A percentile compares a stretch with the other conserved stretches of the same genome.
Evolutionary conservation across 2,888 invertebrate genomes (phyloP).

Genomic region (Darwinula stevensoni): DNA sequence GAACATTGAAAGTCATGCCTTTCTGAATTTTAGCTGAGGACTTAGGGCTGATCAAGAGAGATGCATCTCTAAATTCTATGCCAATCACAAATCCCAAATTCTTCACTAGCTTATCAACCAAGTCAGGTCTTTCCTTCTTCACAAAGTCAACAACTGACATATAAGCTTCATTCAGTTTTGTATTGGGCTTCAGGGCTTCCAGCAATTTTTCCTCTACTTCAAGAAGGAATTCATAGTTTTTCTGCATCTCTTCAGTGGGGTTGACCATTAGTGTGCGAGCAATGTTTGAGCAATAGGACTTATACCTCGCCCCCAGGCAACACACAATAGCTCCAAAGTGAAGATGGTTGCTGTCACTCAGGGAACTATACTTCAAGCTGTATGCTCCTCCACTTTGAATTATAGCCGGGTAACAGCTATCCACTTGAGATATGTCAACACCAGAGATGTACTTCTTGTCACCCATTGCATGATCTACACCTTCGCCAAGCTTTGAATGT

Average conservation of each 20-base stretch:
- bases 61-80: slow-evolving; percentile 87
- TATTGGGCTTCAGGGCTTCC: slow-evolving; percentile 47
- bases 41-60: slow-evolving; percentile 70
- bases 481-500: slow-evolving; percentile 77
- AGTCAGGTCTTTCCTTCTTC: slow-evolving; percentile 51
- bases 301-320: slow-evolving; percentile 75
- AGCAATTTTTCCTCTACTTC: slow-evolving; percentile 68
- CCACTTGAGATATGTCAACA: slow-evolving; percentile 59
- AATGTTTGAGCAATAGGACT: slow-evolving; percentile 92
- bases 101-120: slow-evolving; percentile 70
- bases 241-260: slow-evolving; percentile 41
- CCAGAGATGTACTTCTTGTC: slow-evolving; percentile 84
- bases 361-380: slow-evolving; percentile 81
- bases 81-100: slow-evolving; percentile 94
- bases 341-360: slow-evolving; percentile 65
- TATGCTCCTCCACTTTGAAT: slow-evolving; percentile 98
- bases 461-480: slow-evolving; percentile 68
- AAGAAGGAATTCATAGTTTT: slow-evolving; percentile 69
- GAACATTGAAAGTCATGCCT: slow-evolving; percentile 89
- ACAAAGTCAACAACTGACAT: slow-evolving; percentile 48
- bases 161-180: slow-evolving; percentile 57
- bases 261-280: slow-evolving; percentile 86
- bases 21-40: slow-evolving; percentile 44
- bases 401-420: slow-evolving; percentile 95
- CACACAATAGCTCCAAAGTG: slow-evolving; percentile 92